These are phyloP conservation scores for Miltochrista miniata DNA, from an alignment of 2,888 invertebrate genomes.

Conservation along the genomic window DNA sequence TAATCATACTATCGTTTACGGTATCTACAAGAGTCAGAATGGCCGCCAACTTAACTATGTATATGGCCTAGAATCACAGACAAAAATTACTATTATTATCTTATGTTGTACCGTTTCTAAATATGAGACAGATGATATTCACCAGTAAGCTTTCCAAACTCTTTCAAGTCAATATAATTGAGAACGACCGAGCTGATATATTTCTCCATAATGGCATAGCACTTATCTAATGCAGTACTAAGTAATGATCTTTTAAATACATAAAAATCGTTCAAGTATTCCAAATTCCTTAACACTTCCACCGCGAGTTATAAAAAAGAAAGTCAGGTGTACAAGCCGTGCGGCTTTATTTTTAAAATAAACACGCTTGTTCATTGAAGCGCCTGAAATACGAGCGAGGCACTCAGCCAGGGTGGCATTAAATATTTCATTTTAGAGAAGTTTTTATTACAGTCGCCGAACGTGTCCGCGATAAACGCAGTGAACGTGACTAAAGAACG, in stretches of 20 bases:
- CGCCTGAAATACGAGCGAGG: conserved; percentile 50
- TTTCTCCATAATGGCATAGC: no score
- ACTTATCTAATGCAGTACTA: background rate
- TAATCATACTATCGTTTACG: no score
- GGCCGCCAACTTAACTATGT: no score
- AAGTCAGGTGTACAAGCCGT: conserved; percentile 26
- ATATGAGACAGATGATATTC: no score
- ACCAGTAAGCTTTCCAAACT: no score
- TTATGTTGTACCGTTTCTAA: no score
- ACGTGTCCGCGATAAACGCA: conserved; percentile 79
- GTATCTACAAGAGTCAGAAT: no score
- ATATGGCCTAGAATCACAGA: no score
- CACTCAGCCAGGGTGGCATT: conserved; percentile 69
- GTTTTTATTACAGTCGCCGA: conserved; percentile 78
- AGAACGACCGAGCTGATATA: no score
- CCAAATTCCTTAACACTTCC: conserved; percentile 3
- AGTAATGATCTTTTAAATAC: background rate
- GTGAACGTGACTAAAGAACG: conserved; percentile 75
- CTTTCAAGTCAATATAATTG: no score
- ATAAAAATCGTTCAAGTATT: conserved; percentile 3
- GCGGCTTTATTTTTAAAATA: conserved; percentile 57
- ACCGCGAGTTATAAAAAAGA: conserved; percentile 5
- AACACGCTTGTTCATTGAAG: conserved; percentile 62
- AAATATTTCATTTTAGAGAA: conserved; percentile 83
- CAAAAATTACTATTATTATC: no score